Evolutionary conservation across 2,113 vertebrate genomes (phyloP), one percentile per base, ranked within the genome.

Genomic region (Columbina picui): DNA sequence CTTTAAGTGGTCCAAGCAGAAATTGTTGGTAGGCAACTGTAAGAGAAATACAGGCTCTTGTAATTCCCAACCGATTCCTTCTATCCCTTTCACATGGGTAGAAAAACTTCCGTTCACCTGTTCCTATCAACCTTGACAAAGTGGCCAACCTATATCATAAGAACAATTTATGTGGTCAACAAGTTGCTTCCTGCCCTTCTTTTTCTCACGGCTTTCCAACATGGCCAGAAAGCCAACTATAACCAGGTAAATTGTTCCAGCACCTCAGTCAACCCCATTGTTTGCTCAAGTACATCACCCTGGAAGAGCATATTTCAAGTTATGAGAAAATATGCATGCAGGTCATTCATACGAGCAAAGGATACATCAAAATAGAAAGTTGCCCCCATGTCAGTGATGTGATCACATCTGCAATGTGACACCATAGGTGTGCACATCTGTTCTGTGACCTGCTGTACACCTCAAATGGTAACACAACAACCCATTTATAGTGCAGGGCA

Each of bases 281-380:
- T 32, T 77, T 67, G 15, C 53, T 50, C 17, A 53, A 34, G 30
- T 26, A 43, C 3, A 0, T 19, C 56, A 79, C 22, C 17, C 61
- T 21, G 4, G 34, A 69, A 53, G 20, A 59, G 29, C 4, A 1
- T n/a, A 64, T 64, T 87, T 87, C 82, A 69, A 39, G 16, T 76
- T 34, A 82, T 0, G 1, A 85, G 23, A 57, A 68, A 69, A 69
- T 6, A 83, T 0, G 0, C 43, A 21, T 7, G 22, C n/a, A 79
- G 34, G 30, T 79, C 56, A 83, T 19, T 53, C 55, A 13, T 9
- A 36, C 4, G 5, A 90, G 70, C 65, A 85, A 12, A 74, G 65
- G 49, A 77, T 27, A 59, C 29, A 77, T n/a, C 30, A 56, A n/a
- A 68, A 63, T 0, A 82, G 84, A 65, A 78, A 86, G 52, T 4